Base-by-base conservation (phyloP, 2,113 vertebrate genomes). In the Hydrochoerus hydrochaeris region DNA sequence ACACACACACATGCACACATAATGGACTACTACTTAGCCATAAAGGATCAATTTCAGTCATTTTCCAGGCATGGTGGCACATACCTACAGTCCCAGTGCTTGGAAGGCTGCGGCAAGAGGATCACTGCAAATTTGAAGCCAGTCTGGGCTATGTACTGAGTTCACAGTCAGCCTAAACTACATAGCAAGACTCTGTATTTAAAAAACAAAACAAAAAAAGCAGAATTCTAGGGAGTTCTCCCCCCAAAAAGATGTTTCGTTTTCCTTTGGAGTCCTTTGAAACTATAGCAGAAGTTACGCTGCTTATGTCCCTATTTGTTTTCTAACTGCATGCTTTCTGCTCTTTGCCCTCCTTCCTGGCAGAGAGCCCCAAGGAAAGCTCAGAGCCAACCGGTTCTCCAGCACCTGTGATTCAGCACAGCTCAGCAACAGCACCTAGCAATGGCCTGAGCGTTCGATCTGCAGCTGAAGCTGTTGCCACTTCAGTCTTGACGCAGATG, bases 401-500 rank as follows among this genome's bases (percentile, higher is more conserved):
- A 0, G 99, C 99, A 1, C 99, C 99, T 0, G 99, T 99, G 96
- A 99, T 99, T 98, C 99, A 99, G 98, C 99, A 99, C 98, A 99
- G 99, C 98, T 99, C 99, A 2, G 97, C 99, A 98, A 98, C 99
- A 14, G 99, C 98, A 3, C 98, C 99, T 17, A 99, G 99, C 88
- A 99, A 99, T 58, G 99, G 99, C 96, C 98, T 99, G 96, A 99
- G 98, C 69, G 98, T 99, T 17, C 99, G 99, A 94, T 99, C 99
- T 16, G 99, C 99, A 7, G 99, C 99, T 0, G 99, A 99, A 97
- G 99, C 99, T 17, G 99, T 99, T 95, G 99, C 99, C 97, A 99
- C 99, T 94, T 99, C 99, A 1, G 99, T 99, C 98, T 99, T 99
- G 97, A 99, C 99, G 0, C 99, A 99, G 96, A 99, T 99, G 99